Evolutionary conservation across 1,140 invertebrate genomes (phyloP).

Genomic region (Drosophila persimilis): DNA sequence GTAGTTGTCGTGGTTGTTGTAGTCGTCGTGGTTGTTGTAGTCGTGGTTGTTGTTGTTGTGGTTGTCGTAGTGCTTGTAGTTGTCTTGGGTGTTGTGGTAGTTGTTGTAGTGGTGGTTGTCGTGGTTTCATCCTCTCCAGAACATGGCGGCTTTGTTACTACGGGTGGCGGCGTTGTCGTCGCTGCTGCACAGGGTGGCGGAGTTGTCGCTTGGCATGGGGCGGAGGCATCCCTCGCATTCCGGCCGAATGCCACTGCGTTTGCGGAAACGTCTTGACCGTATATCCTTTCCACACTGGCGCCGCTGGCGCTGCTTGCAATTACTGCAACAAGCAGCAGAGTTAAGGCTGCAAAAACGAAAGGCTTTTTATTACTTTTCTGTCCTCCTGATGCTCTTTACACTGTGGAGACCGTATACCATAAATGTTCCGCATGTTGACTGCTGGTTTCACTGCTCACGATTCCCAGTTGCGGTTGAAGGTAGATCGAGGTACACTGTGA

Average conservation of each 20-base stretch:
- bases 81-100: constrained; percentile 5
- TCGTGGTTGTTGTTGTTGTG: constrained; percentile 6
- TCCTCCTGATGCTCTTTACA: constrained; percentile 1
- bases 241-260: constrained; percentile 57
- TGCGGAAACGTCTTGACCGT: constrained; percentile 35
- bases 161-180: constrained; percentile 2
- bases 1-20: constrained; percentile 2
- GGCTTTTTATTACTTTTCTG: constrained; percentile 11
- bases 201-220: constrained; percentile 24
- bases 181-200: constrained; percentile 26
- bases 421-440: too few species aligned
- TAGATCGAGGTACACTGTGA: too few species aligned
- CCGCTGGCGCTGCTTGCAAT: constrained; percentile 39
- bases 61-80: constrained; percentile 1
- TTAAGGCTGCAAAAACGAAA: constrained; percentile 39
- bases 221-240: constrained; percentile 27
- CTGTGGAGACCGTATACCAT: too few species aligned
- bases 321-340: constrained; percentile 52
- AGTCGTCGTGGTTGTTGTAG: too few species aligned
- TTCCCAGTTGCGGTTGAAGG: too few species aligned
- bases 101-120: background rate
- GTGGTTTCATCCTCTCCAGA: constrained; percentile 2
- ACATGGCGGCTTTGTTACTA: constrained; percentile 1
- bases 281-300: constrained; percentile 50
- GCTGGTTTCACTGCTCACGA: too few species aligned